Evolutionary conservation across 2,888 invertebrate genomes (phyloP).

Genomic region (Lacanobia wlatinum): DNA sequence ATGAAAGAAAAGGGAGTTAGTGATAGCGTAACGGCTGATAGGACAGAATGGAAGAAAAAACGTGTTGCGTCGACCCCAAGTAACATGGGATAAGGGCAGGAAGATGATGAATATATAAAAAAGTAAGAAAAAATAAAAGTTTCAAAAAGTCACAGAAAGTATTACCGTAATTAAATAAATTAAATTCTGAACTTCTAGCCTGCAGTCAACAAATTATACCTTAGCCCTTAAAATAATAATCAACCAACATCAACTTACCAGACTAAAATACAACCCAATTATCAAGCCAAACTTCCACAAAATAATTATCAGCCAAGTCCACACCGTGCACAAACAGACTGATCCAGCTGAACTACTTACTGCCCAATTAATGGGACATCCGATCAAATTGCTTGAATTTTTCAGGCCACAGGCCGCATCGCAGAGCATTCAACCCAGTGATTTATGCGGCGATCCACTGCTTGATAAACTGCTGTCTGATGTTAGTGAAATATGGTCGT

Average conservation of each 20-base stretch:
- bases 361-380: constrained; percentile 54
- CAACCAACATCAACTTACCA: background rate
- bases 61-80: too few relatives aligned
- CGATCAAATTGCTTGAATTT: constrained; percentile 54
- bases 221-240: background rate
- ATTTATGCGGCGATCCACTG: constrained; percentile 67
- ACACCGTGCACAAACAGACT: constrained; percentile 28
- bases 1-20: too few relatives aligned
- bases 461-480: constrained; percentile 69
- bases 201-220: background rate
- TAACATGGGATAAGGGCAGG: too few relatives aligned
- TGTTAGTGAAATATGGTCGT: constrained; percentile 64
- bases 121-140: too few relatives aligned
- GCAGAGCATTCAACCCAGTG: constrained; percentile 46
- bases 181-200: too few relatives aligned
- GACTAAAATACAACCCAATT: background rate
- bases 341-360: constrained; percentile 55
- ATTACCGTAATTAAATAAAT: too few relatives aligned
- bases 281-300: constrained; percentile 14
- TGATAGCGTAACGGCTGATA: too few relatives aligned
- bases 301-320: constrained; percentile 42
- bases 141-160: too few relatives aligned
- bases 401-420: constrained; percentile 54
- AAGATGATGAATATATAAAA: too few relatives aligned
- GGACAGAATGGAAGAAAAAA: too few relatives aligned